Conservation (phyloP, 2,113 vertebrate genomes). For the Microtus oregoni region DNA sequence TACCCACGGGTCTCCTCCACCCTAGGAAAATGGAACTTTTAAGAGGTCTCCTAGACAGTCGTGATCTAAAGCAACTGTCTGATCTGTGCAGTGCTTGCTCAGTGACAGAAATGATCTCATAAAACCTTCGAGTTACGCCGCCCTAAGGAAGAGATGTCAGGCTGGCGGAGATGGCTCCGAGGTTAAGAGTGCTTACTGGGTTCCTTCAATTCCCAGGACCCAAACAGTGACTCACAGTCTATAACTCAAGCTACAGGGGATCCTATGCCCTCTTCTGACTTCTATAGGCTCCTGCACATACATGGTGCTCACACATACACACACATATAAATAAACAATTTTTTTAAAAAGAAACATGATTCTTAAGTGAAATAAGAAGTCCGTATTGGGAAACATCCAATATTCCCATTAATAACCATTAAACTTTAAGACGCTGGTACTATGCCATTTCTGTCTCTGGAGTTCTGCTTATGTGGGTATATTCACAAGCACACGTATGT, state of each 20-base stretch:
- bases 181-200: neutral
- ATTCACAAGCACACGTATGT: neutral
- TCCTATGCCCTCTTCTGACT: neutral
- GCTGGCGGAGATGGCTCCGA: neutral
- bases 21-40: neutral
- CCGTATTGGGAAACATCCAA: neutral
- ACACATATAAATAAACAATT: neutral
- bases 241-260: neutral
- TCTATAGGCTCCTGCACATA: neutral
- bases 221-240: neutral
- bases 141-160: neutral
- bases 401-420: slow-evolving; percentile 7
- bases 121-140: neutral
- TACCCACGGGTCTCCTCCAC: neutral
- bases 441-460: neutral
- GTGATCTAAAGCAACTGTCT: neutral
- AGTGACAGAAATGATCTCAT: neutral
- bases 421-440: neutral
- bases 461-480: neutral
- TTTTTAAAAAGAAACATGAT: neutral
- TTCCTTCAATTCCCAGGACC: neutral
- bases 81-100: neutral
- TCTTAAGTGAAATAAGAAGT: slow-evolving; percentile 35
- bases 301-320: neutral
- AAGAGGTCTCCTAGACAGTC: neutral